Evolutionary conservation across 2,888 invertebrate species (phyloP).

Genomic region (Nymphalis c-album): DNA sequence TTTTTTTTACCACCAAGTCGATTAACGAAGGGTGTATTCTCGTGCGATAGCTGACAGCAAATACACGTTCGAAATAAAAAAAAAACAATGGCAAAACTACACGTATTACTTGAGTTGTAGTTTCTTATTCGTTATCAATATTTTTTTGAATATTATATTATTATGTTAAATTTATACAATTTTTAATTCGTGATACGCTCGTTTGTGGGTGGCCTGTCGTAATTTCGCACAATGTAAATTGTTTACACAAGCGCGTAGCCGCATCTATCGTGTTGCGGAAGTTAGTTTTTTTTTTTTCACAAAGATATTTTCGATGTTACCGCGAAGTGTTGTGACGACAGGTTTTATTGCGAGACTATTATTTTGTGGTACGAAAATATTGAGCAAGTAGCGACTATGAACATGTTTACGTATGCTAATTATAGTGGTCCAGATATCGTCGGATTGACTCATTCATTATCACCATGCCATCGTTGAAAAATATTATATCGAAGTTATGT

Average conservation of each 20-base stretch:
- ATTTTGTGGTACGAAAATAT: conserved; percentile 44
- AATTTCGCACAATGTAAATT: conserved; percentile 48
- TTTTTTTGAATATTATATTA: not conserved
- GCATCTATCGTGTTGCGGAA: conserved; percentile 47
- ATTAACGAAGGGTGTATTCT: conserved; percentile 15
- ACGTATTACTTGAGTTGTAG: not conserved
- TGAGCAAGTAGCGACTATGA: conserved; percentile 58
- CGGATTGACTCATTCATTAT: conserved; percentile 29
- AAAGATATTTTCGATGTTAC: conserved; percentile 50
- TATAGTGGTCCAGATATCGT: conserved; percentile 42
- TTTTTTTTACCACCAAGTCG: conserved; percentile 17
- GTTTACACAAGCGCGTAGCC: conserved; percentile 51
- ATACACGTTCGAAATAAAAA: not conserved
- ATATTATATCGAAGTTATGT: conserved; percentile 53
- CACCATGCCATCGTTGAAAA: conserved; percentile 56
- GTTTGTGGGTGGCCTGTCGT: conserved; percentile 27
- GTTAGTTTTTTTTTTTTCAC: conserved; percentile 53
- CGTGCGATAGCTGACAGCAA: not conserved
- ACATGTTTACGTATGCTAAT: conserved; percentile 33
- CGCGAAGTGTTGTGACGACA: conserved; percentile 44
- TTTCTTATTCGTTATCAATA: not conserved
- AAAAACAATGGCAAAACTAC: not conserved
- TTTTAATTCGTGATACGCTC: conserved; percentile 12
- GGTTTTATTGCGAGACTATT: conserved; percentile 28
- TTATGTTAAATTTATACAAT: not conserved